Percentiles rank a stretch among this genome's conserved stretches.
Evolutionary conservation across 2,797 vertebrate species (phyloP).

Genomic region (Crocidura indochinensis): DNA sequence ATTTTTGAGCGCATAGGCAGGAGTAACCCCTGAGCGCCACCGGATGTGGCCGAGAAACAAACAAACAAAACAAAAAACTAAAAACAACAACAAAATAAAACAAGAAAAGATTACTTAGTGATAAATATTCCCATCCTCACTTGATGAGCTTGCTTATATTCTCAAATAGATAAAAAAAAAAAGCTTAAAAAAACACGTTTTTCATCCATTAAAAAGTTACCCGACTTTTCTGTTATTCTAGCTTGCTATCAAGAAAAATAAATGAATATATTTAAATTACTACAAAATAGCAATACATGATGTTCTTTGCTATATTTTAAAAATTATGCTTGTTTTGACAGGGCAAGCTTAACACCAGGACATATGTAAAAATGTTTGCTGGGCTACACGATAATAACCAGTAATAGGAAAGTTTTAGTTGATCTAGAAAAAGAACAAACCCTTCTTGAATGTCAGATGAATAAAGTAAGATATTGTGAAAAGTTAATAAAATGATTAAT

Average conservation of each 20-base stretch:
- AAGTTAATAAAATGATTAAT: constrained; percentile 70
- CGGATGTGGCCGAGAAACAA: no score
- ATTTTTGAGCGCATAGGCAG: no score
- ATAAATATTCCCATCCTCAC: not conserved
- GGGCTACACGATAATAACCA: constrained; percentile 59
- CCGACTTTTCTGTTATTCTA: not conserved
- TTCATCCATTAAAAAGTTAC: not conserved
- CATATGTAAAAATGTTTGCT: constrained; percentile 26
- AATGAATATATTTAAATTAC: not conserved
- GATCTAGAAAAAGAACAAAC: constrained; percentile 54
- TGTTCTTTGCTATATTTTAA: constrained; percentile 3
- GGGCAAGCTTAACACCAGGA: not conserved
- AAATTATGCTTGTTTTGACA: constrained; percentile 15
- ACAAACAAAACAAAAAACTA: no score
- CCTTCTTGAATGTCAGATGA: constrained; percentile 73
- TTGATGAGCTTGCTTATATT: fast-evolving
- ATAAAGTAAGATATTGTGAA: constrained; percentile 60
- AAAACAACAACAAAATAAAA: no score
- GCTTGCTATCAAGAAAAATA: not conserved
- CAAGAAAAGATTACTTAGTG: not conserved
- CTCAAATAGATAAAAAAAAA: not conserved
- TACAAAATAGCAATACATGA: constrained; percentile 3
- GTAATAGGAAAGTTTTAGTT: constrained; percentile 53
- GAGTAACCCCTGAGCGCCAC: no score
- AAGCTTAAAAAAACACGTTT: not conserved